Evolutionary conservation across 53 echinoderm and acorn worm genomes (phyloP).

Genomic region (Arbacia lixula): DNA sequence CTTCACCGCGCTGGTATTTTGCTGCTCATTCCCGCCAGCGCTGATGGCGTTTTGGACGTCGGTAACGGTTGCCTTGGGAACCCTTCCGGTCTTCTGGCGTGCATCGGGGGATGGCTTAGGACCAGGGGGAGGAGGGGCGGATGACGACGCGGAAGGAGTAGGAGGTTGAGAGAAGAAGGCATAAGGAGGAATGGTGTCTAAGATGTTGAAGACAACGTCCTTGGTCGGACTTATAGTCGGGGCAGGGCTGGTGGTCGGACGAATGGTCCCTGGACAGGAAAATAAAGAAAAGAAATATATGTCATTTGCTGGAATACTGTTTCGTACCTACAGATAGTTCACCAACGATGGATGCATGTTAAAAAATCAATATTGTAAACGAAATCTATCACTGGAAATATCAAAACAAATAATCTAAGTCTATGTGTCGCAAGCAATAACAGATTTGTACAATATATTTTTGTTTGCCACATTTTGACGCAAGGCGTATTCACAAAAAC

Average conservation of each 20-base stretch:
- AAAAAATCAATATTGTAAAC: no score
- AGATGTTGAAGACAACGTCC: constrained; percentile 37
- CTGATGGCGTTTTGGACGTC: background rate
- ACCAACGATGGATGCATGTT: background rate
- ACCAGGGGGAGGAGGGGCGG: background rate
- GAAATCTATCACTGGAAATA: no score
- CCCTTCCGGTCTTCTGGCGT: background rate
- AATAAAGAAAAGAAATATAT: background rate
- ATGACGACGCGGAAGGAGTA: background rate
- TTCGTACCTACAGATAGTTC: background rate
- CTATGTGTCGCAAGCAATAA: no score
- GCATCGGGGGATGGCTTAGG: background rate
- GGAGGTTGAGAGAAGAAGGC: background rate
- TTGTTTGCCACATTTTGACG: no score
- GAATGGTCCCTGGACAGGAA: constrained; percentile 3
- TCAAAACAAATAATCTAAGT: no score
- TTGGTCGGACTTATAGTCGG: constrained; percentile 9
- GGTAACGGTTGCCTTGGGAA: constrained; percentile 3
- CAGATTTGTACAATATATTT: no score
- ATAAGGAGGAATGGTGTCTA: constrained; percentile 12
- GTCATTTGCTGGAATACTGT: no score
- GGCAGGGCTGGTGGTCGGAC: constrained; percentile 19
- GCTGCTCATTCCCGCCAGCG: no score
- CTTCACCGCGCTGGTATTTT: no score
- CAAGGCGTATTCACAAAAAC: no score